These are phyloP conservation scores for Pogonus chalceus DNA, from an alignment of 1,140 invertebrate species.

Conservation along the genomic window DNA sequence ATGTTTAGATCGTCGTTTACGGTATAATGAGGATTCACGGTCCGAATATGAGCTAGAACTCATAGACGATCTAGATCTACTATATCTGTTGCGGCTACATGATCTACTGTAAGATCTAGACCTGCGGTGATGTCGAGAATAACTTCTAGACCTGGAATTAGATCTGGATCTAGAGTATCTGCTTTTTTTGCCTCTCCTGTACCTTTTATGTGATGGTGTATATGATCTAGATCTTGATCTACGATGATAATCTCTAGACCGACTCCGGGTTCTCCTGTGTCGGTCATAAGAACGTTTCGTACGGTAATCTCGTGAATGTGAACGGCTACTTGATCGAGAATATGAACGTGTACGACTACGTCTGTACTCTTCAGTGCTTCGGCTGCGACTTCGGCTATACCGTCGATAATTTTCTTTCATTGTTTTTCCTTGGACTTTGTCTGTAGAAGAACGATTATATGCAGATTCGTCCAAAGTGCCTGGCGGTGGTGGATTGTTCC, in stretches of 20 bases:
- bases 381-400: conserved; percentile 12
- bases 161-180: conserved; percentile 17
- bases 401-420: conserved; percentile 16
- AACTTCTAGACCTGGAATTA: conserved; percentile 18
- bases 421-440: too few relatives aligned
- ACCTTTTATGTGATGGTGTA: background rate
- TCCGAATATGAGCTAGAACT: background rate
- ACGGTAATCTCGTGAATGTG: conserved; percentile 25
- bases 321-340: conserved; percentile 28
- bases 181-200: background rate
- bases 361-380: background rate
- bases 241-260: conserved; percentile 17
- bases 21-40: background rate
- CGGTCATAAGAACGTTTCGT: conserved; percentile 18
- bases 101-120: conserved; percentile 28
- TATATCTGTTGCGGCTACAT: conserved; percentile 25
- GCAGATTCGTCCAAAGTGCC: conserved; percentile 25
- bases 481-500: conserved; percentile 32
- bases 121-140: conserved; percentile 30
- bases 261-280: conserved; percentile 17
- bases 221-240: conserved; percentile 4
- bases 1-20: background rate
- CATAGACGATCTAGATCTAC: conserved; percentile 16
- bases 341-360: conserved; percentile 12
- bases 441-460: conserved; percentile 5